Conservation (phyloP, 2,113 vertebrate genomes). For the Dasyornis broadbenti region DNA sequence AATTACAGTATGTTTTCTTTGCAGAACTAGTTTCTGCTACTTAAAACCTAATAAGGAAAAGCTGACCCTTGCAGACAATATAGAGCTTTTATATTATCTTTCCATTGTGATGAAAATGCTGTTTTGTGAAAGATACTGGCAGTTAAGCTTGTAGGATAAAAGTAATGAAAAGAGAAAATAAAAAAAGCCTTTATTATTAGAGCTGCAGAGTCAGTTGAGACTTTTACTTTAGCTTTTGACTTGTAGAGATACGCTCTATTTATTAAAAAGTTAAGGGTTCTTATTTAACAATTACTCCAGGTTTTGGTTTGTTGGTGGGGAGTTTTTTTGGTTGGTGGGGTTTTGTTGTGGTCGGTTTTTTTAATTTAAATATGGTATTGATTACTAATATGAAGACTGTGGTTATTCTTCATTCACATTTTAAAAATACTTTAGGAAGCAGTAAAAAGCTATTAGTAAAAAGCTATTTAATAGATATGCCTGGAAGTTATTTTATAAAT, state of each 20-base stretch:
- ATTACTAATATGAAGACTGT: not conserved
- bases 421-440: not conserved
- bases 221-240: conserved; percentile 41
- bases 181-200: conserved; percentile 1
- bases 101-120: conserved; percentile 49
- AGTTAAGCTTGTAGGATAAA: conserved; percentile 46
- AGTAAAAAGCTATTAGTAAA: not conserved
- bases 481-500: not conserved
- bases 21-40: conserved; percentile 63
- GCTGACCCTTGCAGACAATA: conserved; percentile 67
- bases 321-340: not conserved
- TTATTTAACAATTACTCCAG: not conserved
- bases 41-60: conserved; percentile 72
- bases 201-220: not conserved
- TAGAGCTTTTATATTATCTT: conserved; percentile 58
- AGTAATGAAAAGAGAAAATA: conserved; percentile 30
- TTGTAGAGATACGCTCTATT: not conserved
- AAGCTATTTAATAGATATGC: not conserved
- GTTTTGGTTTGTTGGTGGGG: not conserved
- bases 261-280: not conserved
- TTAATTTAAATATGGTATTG: not conserved
- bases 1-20: conserved; percentile 67
- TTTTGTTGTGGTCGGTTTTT: not conserved
- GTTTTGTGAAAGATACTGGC: conserved; percentile 51
- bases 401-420: not conserved